Conservation (phyloP, 2,113 vertebrate genomes). For the Psettodes erumei region DNA sequence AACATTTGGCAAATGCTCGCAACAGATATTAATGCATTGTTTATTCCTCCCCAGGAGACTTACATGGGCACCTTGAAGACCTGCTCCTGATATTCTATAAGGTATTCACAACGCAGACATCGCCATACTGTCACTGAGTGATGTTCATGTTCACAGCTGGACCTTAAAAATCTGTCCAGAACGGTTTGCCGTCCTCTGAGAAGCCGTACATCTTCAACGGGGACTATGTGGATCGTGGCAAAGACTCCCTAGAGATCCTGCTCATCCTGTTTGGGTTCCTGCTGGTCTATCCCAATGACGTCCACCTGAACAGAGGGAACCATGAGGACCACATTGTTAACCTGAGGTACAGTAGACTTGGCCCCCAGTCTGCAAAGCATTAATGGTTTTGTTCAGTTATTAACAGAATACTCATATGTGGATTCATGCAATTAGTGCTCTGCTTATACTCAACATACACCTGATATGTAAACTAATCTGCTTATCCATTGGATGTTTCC, state of each 20-base stretch:
- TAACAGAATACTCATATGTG: neutral
- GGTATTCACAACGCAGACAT: slow-evolving; percentile 68
- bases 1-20: neutral
- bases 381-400: neutral
- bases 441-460: neutral
- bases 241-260: slow-evolving; percentile 92
- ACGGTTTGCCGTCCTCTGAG: slow-evolving; percentile 91
- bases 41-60: slow-evolving; percentile 85
- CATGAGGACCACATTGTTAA: slow-evolving; percentile 95
- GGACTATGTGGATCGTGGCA: slow-evolving; percentile 94
- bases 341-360: slow-evolving; percentile 81
- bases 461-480: slow-evolving; percentile 2
- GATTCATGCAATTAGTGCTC: neutral
- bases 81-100: slow-evolving; percentile 90
- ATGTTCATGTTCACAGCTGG: neutral
- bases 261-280: slow-evolving; percentile 91
- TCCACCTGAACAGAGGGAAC: slow-evolving; percentile 93
- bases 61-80: slow-evolving; percentile 94
- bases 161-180: slow-evolving; percentile 80
- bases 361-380: neutral
- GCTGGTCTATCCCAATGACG: slow-evolving; percentile 90
- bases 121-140: neutral
- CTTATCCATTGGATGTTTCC: slow-evolving; percentile 48
- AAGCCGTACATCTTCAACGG: slow-evolving; percentile 93
- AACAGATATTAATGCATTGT: neutral